A percentile compares a stretch with the other conserved stretches of the same genome.
Conservation (phyloP, 2,797 vertebrate genomes). For the Danio albolineatus region DNA sequence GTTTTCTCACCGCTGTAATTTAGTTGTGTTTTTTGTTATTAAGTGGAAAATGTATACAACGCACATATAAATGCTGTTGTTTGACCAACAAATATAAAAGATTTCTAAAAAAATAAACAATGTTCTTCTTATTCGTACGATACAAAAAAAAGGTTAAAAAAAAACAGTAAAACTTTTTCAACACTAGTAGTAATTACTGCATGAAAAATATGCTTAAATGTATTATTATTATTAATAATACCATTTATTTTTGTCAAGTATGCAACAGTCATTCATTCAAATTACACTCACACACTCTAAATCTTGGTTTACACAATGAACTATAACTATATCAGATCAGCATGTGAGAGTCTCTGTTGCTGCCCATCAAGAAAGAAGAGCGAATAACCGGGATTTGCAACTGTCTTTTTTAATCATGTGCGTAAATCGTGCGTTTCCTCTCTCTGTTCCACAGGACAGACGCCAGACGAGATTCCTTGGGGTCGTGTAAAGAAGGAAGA, state of each 20-base stretch:
- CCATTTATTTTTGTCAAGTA: neutral
- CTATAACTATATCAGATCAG: neutral
- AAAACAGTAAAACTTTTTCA: no score
- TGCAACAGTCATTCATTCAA: neutral
- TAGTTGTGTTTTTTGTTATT: no score
- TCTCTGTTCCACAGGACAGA: conserved; percentile 54
- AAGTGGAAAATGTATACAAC: no score
- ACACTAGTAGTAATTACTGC: no score
- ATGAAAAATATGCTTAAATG: neutral
- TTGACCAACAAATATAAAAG: no score
- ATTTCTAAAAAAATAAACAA: no score
- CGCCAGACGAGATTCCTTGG: conserved; percentile 60
- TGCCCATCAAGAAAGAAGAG: neutral
- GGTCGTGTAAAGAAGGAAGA: conserved; percentile 47
- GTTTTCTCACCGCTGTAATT: no score
- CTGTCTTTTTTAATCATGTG: conserved; percentile 32
- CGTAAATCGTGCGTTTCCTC: conserved; percentile 59
- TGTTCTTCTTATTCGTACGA: no score
- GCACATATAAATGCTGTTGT: no score
- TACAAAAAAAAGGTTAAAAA: no score
- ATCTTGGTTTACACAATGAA: neutral
- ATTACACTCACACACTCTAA: neutral
- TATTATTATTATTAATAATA: neutral
- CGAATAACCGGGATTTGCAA: neutral
- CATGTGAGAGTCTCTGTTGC: neutral